These are phyloP conservation scores for Tyrophagus putrescentiae DNA, from an alignment of 1,140 invertebrate species.

Conservation along the genomic window DNA sequence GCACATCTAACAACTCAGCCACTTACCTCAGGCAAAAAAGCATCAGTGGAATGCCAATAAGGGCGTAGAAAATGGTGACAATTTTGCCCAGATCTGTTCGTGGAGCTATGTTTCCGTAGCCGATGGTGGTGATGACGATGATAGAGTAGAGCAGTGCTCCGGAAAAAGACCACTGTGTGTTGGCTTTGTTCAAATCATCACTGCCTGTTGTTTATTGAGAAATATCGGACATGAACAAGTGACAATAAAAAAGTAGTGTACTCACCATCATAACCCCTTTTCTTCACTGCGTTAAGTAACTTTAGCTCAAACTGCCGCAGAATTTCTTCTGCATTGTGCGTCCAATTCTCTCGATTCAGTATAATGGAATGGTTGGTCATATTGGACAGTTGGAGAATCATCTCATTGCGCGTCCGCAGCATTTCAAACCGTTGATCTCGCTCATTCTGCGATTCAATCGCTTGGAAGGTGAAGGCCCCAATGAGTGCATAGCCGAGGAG, in stretches of 20 bases:
- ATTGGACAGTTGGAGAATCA: constrained; percentile 31
- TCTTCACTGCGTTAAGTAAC: constrained; percentile 27
- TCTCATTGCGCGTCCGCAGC: constrained; percentile 18
- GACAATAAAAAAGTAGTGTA: background rate
- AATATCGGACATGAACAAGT: background rate
- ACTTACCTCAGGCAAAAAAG: constrained; percentile 39
- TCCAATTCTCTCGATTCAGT: constrained; percentile 32
- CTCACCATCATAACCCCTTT: constrained; percentile 33
- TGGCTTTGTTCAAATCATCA: constrained; percentile 7
- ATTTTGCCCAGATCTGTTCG: constrained; percentile 57
- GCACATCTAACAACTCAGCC: too few relatives aligned
- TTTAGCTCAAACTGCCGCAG: constrained; percentile 30
- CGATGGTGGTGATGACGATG: constrained; percentile 38
- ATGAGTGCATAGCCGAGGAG: constrained; percentile 88
- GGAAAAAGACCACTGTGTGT: constrained; percentile 32
- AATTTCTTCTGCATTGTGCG: constrained; percentile 25
- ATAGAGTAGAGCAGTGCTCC: constrained; percentile 37
- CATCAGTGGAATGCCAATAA: constrained; percentile 65
- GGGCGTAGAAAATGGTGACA: constrained; percentile 70
- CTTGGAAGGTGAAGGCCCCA: constrained; percentile 78
- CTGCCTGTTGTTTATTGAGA: background rate
- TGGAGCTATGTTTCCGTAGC: constrained; percentile 56
- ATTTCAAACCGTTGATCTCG: constrained; percentile 23
- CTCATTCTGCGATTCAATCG: constrained; percentile 33
- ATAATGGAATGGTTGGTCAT: constrained; percentile 30